Evolutionary conservation across 2,888 invertebrate genomes (phyloP), one percentile per base, ranked within the genome.

Genomic region (Dryobotodes eremita): DNA sequence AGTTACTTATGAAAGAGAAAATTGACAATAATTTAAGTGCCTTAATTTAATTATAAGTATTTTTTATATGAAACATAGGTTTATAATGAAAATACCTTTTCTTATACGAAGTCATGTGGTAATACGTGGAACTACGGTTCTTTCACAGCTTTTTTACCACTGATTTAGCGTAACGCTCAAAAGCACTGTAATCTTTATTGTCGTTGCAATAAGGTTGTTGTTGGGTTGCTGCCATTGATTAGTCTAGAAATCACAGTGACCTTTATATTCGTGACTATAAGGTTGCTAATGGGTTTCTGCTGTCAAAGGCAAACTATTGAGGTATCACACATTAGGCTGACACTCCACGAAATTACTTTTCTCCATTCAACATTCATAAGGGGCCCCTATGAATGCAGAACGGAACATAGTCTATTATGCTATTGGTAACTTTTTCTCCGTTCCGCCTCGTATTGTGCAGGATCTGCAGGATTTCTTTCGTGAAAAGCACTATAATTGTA

Each of bases 1-100:
- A 70, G 15, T 7, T 69, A 53, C 15, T 1, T 50, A 50, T 1
- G 8, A 31, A 20, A 17, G 17, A 36, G 20, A 50, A 36, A 50
- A 48, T 48, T 50, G 5, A 69, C 31, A 8, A 31, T 68, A 20
- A 15, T 53, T 6, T 23, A 31, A 36, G 72, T 68, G 68, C 31
- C 72, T 66, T 66, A 50, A 8, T n/a, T 31, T 65, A 71, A 17
- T 17, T 23, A 46, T 13, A 68, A 50, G 50, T 36, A n/a, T 72
- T n/a, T 46, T 48, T 23, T 1, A 11, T 48, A 66, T 48, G 26
- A 48, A 20, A 48, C 11, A n/a, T n/a, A 26, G 2, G 3, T 26
- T 46, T 46, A 26, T 20, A 20, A 48, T 66, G 1, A 20, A 7
- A 26, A 48, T 26, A 10, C 10, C 5, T 42, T 20, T 42, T 59